Percentiles rank a stretch among this genome's conserved stretches.
These are phyloP conservation scores for Oegoconia quadripuncta DNA, from an alignment of 2,888 invertebrate genomes.

Conservation along the genomic window DNA sequence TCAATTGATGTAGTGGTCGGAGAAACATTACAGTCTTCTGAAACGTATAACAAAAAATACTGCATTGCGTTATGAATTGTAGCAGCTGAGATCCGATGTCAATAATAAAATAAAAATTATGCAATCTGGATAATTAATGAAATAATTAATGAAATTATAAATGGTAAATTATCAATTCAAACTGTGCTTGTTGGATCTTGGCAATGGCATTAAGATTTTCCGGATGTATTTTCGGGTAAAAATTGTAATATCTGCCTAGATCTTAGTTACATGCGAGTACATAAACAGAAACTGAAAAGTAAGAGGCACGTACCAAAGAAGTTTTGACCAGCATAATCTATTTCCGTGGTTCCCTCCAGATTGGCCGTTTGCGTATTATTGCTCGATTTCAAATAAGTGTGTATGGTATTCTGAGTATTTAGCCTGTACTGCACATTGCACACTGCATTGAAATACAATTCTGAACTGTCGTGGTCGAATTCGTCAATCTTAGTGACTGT, in stretches of 20 bases:
- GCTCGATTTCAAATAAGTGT: constrained; percentile 28
- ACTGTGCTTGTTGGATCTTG: too few relatives aligned
- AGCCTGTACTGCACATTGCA: constrained; percentile 63
- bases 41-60: neutral
- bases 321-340: constrained; percentile 27
- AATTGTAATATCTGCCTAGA: too few relatives aligned
- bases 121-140: too few relatives aligned
- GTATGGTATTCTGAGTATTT: constrained; percentile 42
- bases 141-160: too few relatives aligned
- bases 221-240: too few relatives aligned
- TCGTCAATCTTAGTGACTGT: constrained; percentile 22
- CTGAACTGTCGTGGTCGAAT: constrained; percentile 28
- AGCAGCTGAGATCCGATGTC: too few relatives aligned
- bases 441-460: constrained; percentile 36
- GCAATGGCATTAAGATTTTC: too few relatives aligned
- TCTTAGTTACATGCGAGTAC: neutral
- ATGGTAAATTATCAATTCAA: too few relatives aligned
- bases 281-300: constrained; percentile 5
- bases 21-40: constrained; percentile 49
- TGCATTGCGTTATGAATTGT: neutral
- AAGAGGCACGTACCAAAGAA: constrained; percentile 34
- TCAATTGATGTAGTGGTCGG: constrained; percentile 63
- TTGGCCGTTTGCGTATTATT: constrained; percentile 34
- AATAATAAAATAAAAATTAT: too few relatives aligned
- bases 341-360: constrained; percentile 40